These are phyloP conservation scores for Cephus pulcher DNA, from an alignment of 2,888 invertebrate species.

Conservation along the genomic window DNA sequence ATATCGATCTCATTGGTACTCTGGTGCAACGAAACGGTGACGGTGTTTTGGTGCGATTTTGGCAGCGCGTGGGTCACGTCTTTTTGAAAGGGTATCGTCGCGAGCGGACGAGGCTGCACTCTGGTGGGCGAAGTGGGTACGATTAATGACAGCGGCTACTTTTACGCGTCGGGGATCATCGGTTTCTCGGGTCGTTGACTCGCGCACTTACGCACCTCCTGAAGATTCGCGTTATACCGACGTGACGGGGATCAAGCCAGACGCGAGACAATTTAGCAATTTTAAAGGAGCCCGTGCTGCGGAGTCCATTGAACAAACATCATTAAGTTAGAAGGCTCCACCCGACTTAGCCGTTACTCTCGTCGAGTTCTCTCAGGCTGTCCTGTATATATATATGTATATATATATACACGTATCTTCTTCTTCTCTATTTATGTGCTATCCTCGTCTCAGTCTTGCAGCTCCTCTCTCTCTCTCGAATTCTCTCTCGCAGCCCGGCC, in stretches of 20 bases:
- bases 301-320: conserved; percentile 44
- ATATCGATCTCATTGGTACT: not conserved
- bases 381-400: not conserved
- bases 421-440: conserved; percentile 19
- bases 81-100: not conserved
- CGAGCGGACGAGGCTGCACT: not conserved
- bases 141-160: not conserved
- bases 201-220: not conserved
- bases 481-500: conserved; percentile 13
- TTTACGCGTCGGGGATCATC: not conserved
- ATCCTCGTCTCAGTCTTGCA: conserved; percentile 22
- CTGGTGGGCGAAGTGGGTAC: not conserved
- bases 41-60: not conserved
- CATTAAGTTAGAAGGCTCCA: conserved; percentile 37
- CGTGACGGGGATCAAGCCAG: not conserved
- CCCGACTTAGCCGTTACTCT: conserved; percentile 9
- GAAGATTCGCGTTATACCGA: not conserved
- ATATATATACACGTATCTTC: conserved; percentile 4
- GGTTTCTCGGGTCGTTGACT: not conserved
- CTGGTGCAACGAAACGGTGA: not conserved
- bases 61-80: not conserved
- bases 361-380: not conserved
- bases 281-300: conserved; percentile 15
- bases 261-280: conserved; percentile 2
- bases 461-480: conserved; percentile 21